Evolutionary conservation across 2,888 invertebrate species (phyloP).

Genomic region (Athalia circularis): DNA sequence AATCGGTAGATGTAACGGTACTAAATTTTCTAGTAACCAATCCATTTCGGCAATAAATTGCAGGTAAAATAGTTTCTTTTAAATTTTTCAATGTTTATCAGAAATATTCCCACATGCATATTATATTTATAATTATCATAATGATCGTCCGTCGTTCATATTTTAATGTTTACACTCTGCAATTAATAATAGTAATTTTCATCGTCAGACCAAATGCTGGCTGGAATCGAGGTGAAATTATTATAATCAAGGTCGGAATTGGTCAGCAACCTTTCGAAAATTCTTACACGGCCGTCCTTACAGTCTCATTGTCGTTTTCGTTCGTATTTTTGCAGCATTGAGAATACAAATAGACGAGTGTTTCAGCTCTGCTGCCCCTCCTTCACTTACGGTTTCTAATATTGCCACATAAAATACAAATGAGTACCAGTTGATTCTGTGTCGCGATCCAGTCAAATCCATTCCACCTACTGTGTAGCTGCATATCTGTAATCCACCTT

Average conservation of each 20-base stretch:
- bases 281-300: slow-evolving; percentile 33
- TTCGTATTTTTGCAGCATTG: slow-evolving; percentile 48
- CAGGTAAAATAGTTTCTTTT: slow-evolving; percentile 52
- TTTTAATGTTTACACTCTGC: no score
- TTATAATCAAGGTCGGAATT: slow-evolving; percentile 62
- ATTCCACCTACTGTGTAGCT: background rate
- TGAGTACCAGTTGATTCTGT: background rate
- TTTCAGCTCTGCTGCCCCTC: slow-evolving; percentile 8
- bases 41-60: slow-evolving; percentile 58
- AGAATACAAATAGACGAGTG: slow-evolving; percentile 33
- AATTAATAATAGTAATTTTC: no score
- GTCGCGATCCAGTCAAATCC: background rate
- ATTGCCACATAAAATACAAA: slow-evolving; percentile 29
- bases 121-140: no score
- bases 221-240: slow-evolving; percentile 57
- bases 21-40: slow-evolving; percentile 58
- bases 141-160: no score
- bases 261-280: slow-evolving; percentile 55
- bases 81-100: background rate
- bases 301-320: slow-evolving; percentile 40
- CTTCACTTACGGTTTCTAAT: slow-evolving; percentile 44
- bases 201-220: slow-evolving; percentile 32
- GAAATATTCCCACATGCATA: slow-evolving; percentile 24
- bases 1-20: slow-evolving; percentile 52
- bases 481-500: background rate